Evolutionary conservation across 2,797 vertebrate genomes (phyloP), one percentile per base, ranked within the genome.

Genomic region (Amazona finschi): DNA sequence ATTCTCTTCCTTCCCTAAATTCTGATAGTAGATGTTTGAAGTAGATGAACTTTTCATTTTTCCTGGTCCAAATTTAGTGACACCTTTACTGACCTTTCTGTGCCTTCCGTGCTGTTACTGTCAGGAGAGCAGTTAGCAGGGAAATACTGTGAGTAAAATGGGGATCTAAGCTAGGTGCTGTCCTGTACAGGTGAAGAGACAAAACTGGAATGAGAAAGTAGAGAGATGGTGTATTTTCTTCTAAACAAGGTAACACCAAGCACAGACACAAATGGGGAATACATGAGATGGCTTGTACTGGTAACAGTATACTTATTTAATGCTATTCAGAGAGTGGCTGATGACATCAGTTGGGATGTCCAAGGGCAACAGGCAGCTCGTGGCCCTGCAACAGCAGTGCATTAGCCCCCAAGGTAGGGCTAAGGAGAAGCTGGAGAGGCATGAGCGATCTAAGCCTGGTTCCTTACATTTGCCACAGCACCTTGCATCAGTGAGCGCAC

Each of bases 301-400:
- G 28, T 71, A 67, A 27, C 55, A 36, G 33, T 12, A 1, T 30
- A 3, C 33, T 46, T n/a, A 24, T 8, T 46, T 76, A 71, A 55
- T 52, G 62, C 67, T 13, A 6, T 5, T 41, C 67, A 38, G 53
- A 36, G 62, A 24, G 53, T 17, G 17, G 61, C 33, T 43, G 61
- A 14, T 87, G 85, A 7, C 62, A 61, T 57, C 72, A 65, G 79
- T 43, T 15, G 66, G 52, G 76, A 28, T 14, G 53, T 69, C 33
- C 53, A 5, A 15, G 57, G 78, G 61, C 21, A 0, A 2, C 0
- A 6, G 66, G 66, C 11, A 0, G 57, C 90, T 67, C 20, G 39
- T 16, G n/a, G 44, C 53, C 41, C 50, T 3, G n/a, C 65, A 71
- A 8, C 58, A 33, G 79, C 74, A 14, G 49, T 4, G 74, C 90